Evolutionary conservation across 2,113 vertebrate species (phyloP).

Genomic region (Grantiella picta): DNA sequence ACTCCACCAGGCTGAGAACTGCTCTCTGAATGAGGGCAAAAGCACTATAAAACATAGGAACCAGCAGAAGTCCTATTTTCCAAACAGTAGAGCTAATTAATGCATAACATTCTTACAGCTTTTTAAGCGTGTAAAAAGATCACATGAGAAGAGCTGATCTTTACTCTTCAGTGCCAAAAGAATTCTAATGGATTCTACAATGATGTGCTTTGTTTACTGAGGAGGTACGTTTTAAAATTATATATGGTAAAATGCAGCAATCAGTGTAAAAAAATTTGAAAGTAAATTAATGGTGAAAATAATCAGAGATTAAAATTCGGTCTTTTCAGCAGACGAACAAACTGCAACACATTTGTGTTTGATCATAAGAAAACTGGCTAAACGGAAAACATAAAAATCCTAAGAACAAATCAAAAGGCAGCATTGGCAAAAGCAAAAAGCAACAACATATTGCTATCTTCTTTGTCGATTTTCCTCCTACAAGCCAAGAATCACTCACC

Average conservation of each 20-base stretch:
- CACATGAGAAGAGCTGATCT: background rate
- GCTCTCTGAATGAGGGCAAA: background rate
- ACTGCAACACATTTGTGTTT: background rate
- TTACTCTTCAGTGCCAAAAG: background rate
- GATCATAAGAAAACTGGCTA: background rate
- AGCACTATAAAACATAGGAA: background rate
- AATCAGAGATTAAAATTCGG: background rate
- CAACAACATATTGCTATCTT: background rate
- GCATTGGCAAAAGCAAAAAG: background rate
- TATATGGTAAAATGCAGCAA: background rate
- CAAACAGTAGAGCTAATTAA: background rate
- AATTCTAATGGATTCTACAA: background rate
- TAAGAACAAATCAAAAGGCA: background rate
- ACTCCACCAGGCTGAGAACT: background rate
- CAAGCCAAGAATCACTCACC: background rate
- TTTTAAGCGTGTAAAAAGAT: background rate
- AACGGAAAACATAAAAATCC: background rate
- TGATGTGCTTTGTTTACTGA: background rate
- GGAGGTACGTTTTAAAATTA: background rate
- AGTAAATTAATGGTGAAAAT: background rate
- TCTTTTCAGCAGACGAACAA: background rate
- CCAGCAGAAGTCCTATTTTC: background rate
- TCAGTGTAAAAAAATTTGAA: background rate
- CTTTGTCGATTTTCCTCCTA: background rate
- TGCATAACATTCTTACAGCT: background rate